Percentiles rank a stretch among this genome's conserved stretches.
phyloP scores from a whole-genome alignment of 2,113 vertebrate species.

The Sitta europaea region DNA sequence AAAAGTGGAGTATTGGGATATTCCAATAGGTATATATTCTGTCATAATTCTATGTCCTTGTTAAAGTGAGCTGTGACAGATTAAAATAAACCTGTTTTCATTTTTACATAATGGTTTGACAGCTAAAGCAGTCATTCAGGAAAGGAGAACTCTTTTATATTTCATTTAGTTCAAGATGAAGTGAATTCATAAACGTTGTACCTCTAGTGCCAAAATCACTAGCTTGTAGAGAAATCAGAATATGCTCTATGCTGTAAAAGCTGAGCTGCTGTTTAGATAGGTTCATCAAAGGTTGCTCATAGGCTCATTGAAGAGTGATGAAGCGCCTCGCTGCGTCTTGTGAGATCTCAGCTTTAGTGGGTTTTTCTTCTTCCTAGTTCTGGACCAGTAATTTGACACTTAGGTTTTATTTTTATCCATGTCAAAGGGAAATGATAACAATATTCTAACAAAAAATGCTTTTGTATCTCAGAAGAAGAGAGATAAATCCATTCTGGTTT shows the following conservation, averaged over 20 bases:
- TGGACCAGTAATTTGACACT: not conserved
- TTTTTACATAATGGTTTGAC: not conserved
- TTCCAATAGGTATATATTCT: not conserved
- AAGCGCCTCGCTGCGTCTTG: not conserved
- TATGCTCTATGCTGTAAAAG: not conserved
- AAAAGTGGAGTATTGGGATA: not conserved
- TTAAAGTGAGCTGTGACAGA: not conserved
- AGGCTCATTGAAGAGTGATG: not conserved
- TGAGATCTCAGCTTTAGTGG: fast-evolving
- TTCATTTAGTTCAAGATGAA: not conserved
- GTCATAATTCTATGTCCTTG: not conserved
- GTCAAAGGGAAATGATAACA: fast-evolving
- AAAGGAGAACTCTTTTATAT: not conserved
- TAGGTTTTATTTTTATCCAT: not conserved
- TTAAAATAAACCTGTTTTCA: not conserved
- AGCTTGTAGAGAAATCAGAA: not conserved
- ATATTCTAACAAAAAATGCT: not conserved
- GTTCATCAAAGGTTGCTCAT: not conserved
- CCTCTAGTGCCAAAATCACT: not conserved
- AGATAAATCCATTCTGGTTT: not conserved
- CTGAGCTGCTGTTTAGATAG: not conserved
- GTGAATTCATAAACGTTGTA: not conserved
- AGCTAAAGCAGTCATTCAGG: not conserved
- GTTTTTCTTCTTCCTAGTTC: not conserved
- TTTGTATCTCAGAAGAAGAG: not conserved